These are phyloP conservation scores for Actias luna DNA, from an alignment of 2,888 invertebrate species.

Conservation along the genomic window DNA sequence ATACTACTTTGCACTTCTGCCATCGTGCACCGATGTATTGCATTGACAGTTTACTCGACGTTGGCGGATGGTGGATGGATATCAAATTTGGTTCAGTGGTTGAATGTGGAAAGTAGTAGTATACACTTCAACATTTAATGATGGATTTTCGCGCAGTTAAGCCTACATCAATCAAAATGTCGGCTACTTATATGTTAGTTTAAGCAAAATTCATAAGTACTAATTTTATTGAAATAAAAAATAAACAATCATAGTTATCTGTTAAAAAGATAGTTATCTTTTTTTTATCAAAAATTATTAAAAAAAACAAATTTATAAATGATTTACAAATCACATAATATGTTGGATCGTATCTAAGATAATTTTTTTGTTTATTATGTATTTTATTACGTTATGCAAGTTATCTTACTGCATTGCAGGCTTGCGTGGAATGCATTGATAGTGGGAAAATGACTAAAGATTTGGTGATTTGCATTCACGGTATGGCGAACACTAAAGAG, in stretches of 20 bases:
- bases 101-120: too few relatives aligned
- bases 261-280: slow-evolving; percentile 1
- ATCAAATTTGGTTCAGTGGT: too few relatives aligned
- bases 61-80: too few relatives aligned
- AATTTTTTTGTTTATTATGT: background rate
- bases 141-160: too few relatives aligned
- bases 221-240: background rate
- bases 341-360: slow-evolving; percentile 13
- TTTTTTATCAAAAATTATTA: background rate
- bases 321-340: slow-evolving; percentile 10
- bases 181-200: too few relatives aligned
- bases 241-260: background rate
- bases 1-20: too few relatives aligned
- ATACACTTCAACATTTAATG: too few relatives aligned
- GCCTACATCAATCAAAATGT: too few relatives aligned
- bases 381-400: slow-evolving; percentile 2
- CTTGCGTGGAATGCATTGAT: slow-evolving; percentile 92
- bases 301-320: slow-evolving; percentile 6
- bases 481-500: slow-evolving; percentile 89
- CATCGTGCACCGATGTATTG: too few relatives aligned
- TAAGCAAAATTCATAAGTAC: too few relatives aligned
- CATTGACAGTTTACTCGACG: too few relatives aligned
- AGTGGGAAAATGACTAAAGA: slow-evolving; percentile 94
- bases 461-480: slow-evolving; percentile 92
- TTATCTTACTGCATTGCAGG: slow-evolving; percentile 49